Evolutionary conservation across 2,797 vertebrate genomes (phyloP).

Genomic region (Zalophus californianus): DNA sequence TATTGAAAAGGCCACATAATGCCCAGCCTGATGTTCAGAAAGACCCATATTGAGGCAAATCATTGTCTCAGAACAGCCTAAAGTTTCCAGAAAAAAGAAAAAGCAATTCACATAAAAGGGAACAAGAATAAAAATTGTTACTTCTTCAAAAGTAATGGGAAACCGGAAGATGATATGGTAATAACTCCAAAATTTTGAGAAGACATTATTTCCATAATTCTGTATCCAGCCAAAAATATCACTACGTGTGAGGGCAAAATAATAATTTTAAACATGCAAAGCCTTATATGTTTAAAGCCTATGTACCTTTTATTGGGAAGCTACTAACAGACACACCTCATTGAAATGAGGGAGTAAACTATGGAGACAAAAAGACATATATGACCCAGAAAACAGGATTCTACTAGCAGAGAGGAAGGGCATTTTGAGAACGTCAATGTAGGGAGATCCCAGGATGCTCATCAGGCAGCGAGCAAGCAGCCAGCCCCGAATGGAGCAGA

Average conservation of each 20-base stretch:
- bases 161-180: neutral
- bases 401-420: neutral
- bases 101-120: neutral
- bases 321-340: neutral
- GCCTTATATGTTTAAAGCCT: neutral
- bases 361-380: neutral
- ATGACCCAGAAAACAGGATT: neutral
- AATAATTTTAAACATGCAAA: neutral
- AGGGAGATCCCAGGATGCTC: neutral
- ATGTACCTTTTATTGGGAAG: neutral
- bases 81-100: neutral
- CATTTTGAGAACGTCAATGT: neutral
- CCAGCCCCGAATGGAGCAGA: neutral
- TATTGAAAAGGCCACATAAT: neutral
- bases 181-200: constrained; percentile 31
- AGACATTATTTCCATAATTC: neutral
- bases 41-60: neutral
- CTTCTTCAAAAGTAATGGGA: neutral
- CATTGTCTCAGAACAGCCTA: neutral
- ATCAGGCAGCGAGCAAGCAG: neutral
- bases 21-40: neutral
- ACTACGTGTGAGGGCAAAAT: neutral
- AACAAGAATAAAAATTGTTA: neutral
- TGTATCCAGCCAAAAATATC: neutral
- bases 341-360: neutral